Percentiles rank a stretch among this genome's conserved stretches.
These are phyloP conservation scores for Desmodus rotundus DNA, from an alignment of 2,113 vertebrate genomes.

Conservation along the genomic window DNA sequence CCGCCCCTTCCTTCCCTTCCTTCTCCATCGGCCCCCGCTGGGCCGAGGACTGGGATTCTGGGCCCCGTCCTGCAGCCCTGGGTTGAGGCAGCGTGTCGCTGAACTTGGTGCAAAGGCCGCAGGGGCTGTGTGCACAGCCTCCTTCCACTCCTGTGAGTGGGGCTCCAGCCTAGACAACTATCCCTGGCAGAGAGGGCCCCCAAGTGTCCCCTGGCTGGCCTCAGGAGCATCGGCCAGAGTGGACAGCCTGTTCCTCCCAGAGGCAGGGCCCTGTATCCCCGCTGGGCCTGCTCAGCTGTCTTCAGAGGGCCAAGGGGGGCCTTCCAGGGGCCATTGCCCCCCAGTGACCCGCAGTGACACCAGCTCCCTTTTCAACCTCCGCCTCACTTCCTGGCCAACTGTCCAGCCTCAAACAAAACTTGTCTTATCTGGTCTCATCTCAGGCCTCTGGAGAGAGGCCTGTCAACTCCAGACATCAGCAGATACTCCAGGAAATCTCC, in stretches of 20 bases:
- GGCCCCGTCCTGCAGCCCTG: not conserved
- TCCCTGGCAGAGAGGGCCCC: not conserved
- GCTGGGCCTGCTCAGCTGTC: not conserved
- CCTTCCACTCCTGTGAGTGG: rapidly evolving
- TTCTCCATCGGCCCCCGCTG: not conserved
- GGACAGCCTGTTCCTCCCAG: not conserved
- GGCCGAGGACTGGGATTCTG: not conserved
- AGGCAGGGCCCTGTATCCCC: not conserved
- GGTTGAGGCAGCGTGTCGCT: not conserved
- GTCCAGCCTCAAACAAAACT: slow-evolving; percentile 59
- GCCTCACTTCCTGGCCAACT: slow-evolving; percentile 67
- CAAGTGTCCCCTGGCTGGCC: not conserved
- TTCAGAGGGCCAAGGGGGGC: slow-evolving; percentile 49
- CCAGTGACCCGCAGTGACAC: slow-evolving; percentile 51
- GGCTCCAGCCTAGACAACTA: not conserved
- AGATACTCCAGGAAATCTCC: slow-evolving; percentile 77
- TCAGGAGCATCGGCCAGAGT: rapidly evolving
- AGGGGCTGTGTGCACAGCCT: not conserved
- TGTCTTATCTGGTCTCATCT: slow-evolving; percentile 77
- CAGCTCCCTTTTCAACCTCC: slow-evolving; percentile 10
- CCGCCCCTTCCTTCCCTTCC: not conserved
- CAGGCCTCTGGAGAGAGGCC: slow-evolving; percentile 57
- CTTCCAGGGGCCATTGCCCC: slow-evolving; percentile 61
- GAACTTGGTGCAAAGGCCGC: not conserved
- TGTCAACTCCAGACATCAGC: slow-evolving; percentile 70